These are phyloP conservation scores for Jordanella pulchra DNA, from an alignment of 2,797 vertebrate genomes.

Conservation along the genomic window DNA sequence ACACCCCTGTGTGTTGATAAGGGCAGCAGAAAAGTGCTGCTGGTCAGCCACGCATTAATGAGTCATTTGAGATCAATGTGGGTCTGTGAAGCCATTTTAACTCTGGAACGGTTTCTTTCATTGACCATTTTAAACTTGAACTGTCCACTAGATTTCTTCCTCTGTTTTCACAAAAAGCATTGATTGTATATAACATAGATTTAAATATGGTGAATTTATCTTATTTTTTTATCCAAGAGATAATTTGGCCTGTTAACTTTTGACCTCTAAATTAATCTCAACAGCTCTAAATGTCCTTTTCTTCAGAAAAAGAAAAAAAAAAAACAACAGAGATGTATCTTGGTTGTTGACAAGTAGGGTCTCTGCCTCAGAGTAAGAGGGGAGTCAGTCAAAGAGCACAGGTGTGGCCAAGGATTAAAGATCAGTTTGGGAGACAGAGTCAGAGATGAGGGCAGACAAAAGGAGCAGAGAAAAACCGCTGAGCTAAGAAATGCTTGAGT, in stretches of 20 bases:
- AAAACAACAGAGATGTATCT: constrained; percentile 34
- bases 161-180: neutral
- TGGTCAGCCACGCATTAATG: constrained; percentile 53
- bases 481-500: constrained; percentile 69
- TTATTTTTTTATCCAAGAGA: constrained; percentile 14
- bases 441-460: constrained; percentile 63
- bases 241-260: constrained; percentile 22
- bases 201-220: neutral
- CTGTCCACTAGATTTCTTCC: neutral
- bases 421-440: constrained; percentile 51
- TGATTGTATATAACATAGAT: neutral
- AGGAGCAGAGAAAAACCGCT: constrained; percentile 60
- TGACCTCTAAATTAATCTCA: neutral
- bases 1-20: constrained; percentile 73
- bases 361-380: constrained; percentile 56
- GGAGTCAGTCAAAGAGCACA: constrained; percentile 65
- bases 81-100: constrained; percentile 26
- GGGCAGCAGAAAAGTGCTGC: constrained; percentile 43
- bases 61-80: constrained; percentile 54
- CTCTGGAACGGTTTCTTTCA: constrained; percentile 5
- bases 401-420: constrained; percentile 74
- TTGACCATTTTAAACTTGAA: neutral
- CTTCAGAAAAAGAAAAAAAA: constrained; percentile 1
- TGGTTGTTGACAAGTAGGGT: constrained; percentile 41
- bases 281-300: constrained; percentile 7